A percentile compares a stretch with the other conserved stretches of the same genome.
phyloP scores from a whole-genome alignment of 2,113 vertebrate genomes.

The Helogale parvula region DNA sequence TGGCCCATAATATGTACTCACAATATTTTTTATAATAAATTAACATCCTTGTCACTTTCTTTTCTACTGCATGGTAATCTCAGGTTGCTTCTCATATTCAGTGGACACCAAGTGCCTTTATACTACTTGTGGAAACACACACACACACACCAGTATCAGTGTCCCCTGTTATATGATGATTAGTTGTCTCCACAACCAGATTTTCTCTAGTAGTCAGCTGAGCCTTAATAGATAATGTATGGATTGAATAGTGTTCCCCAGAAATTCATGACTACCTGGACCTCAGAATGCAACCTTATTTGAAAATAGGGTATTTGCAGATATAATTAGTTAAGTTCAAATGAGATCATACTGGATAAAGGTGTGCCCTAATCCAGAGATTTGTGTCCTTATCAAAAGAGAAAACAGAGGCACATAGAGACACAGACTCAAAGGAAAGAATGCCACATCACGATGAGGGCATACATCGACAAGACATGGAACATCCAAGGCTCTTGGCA shows the following conservation, averaged over 20 bases:
- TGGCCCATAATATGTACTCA: background rate
- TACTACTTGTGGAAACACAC: background rate
- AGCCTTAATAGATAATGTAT: background rate
- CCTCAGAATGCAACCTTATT: background rate
- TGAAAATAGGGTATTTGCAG: background rate
- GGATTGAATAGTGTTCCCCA: background rate
- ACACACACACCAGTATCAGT: background rate
- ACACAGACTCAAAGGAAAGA: background rate
- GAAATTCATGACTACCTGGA: background rate
- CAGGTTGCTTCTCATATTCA: background rate
- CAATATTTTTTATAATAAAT: conserved; percentile 20
- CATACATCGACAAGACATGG: background rate
- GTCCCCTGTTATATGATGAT: background rate
- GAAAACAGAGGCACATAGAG: background rate
- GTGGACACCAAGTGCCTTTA: background rate
- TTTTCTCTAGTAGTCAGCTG: background rate
- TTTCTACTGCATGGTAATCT: background rate
- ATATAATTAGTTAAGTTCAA: conserved; percentile 32
- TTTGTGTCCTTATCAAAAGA: background rate
- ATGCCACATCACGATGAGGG: background rate
- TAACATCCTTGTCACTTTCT: background rate
- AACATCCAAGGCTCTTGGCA: background rate
- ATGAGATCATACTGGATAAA: background rate
- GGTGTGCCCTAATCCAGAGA: background rate
- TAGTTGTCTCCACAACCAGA: background rate